Evolutionary conservation across 2,113 vertebrate species (phyloP).

Genomic region (Pitta sordida): DNA sequence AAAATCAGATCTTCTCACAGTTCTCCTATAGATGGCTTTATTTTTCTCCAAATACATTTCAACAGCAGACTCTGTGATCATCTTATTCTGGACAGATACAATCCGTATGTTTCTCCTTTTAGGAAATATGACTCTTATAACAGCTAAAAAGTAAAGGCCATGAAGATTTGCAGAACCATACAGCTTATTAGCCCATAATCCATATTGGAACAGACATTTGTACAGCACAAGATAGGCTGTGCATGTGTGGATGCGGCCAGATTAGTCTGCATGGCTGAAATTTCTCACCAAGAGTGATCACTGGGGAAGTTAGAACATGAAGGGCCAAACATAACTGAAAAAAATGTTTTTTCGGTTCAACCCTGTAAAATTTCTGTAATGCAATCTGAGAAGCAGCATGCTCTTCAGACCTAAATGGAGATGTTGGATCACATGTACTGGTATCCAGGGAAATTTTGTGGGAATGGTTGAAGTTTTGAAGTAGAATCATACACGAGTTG

Average conservation of each 20-base stretch:
- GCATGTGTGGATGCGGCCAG: conserved; percentile 36
- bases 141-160: conserved; percentile 40
- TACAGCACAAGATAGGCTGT: not conserved
- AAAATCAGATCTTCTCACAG: not conserved
- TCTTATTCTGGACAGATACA: conserved; percentile 9
- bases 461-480: not conserved
- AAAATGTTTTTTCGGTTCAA: not conserved
- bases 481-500: not conserved
- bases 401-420: not conserved
- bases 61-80: conserved; percentile 8
- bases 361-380: not conserved
- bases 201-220: conserved; percentile 17
- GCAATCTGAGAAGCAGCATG: not conserved
- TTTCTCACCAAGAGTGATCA: not conserved
- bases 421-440: not conserved
- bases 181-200: conserved; percentile 38
- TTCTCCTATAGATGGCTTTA: not conserved
- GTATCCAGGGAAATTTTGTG: not conserved
- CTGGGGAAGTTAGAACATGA: not conserved
- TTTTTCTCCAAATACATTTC: not conserved
- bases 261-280: conserved; percentile 77
- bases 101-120: conserved; percentile 44
- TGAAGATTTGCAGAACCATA: conserved; percentile 48
- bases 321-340: not conserved
- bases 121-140: conserved; percentile 39